Evolutionary conservation across 2,888 invertebrate genomes (phyloP).

Genomic region (Himalopsyche japonica): DNA sequence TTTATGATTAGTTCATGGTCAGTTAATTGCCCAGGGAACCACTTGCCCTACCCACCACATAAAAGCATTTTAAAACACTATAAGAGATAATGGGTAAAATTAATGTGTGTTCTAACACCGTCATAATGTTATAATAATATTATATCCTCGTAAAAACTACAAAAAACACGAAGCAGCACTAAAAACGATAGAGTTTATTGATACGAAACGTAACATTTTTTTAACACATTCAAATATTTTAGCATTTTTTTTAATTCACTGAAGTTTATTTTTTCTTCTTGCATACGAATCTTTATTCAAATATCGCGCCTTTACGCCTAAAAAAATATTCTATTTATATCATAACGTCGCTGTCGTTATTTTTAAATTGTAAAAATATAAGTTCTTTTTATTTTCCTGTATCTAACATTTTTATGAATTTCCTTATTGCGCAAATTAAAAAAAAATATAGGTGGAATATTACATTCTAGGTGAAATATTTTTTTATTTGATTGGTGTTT

Average conservation of each 20-base stretch:
- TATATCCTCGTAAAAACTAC: neutral
- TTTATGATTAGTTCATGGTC: neutral
- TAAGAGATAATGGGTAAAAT: neutral
- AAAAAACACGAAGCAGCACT: neutral
- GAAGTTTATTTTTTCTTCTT: neutral
- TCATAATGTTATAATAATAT: neutral
- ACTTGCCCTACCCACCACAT: neutral
- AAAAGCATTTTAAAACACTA: neutral
- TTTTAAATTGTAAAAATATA: too few relatives aligned
- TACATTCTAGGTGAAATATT: too few relatives aligned
- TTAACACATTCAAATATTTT: neutral
- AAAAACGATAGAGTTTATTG: neutral
- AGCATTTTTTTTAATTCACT: neutral
- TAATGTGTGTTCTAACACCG: neutral
- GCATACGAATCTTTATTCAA: neutral
- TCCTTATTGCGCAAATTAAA: too few relatives aligned
- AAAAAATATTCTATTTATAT: too few relatives aligned
- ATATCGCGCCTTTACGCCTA: too few relatives aligned
- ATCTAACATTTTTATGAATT: too few relatives aligned
- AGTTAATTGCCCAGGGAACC: neutral
- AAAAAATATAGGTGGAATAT: too few relatives aligned
- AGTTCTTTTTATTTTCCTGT: too few relatives aligned
- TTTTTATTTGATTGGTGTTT: too few relatives aligned
- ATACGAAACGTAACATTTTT: neutral
- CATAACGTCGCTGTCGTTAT: too few relatives aligned